These are phyloP conservation scores for Meloe dianella DNA, from an alignment of 2,888 invertebrate species.

Conservation along the genomic window DNA sequence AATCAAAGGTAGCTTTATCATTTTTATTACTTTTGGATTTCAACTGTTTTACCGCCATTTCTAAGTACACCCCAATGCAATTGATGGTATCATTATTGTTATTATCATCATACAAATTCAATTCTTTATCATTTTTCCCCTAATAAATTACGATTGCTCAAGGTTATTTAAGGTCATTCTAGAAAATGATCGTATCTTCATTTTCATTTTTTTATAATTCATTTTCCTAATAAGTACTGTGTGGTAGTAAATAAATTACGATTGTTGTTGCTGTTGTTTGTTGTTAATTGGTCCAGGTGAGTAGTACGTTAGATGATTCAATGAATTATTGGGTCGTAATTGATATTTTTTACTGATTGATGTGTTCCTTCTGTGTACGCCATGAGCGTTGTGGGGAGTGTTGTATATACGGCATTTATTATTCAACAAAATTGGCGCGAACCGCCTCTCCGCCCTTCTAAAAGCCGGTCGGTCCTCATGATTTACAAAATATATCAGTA, in stretches of 20 bases:
- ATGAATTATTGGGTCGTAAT: not conserved
- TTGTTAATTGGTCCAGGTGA: not conserved
- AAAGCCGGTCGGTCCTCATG: too few relatives aligned
- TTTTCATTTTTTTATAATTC: too few relatives aligned
- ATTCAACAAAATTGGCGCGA: constrained; percentile 11
- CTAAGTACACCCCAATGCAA: constrained; percentile 9
- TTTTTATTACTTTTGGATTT: constrained; percentile 45
- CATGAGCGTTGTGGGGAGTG: too few relatives aligned
- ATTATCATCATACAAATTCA: not conserved
- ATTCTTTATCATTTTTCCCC: not conserved
- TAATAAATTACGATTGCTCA: constrained; percentile 22
- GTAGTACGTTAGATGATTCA: not conserved
- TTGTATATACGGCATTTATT: not conserved
- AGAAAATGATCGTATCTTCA: constrained; percentile 19
- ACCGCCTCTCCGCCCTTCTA: not conserved
- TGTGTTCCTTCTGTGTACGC: not conserved
- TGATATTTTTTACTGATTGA: not conserved
- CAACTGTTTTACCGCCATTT: constrained; percentile 54
- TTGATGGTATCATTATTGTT: not conserved
- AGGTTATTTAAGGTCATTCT: constrained; percentile 36
- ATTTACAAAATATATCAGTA: too few relatives aligned
- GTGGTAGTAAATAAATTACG: too few relatives aligned
- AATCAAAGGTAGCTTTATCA: constrained; percentile 52
- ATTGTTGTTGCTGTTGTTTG: too few relatives aligned
- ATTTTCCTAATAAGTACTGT: too few relatives aligned